Evolutionary conservation across 2,113 vertebrate genomes (phyloP), one percentile per base, ranked within the genome.

Genomic region (Semicossyphus pulcher): DNA sequence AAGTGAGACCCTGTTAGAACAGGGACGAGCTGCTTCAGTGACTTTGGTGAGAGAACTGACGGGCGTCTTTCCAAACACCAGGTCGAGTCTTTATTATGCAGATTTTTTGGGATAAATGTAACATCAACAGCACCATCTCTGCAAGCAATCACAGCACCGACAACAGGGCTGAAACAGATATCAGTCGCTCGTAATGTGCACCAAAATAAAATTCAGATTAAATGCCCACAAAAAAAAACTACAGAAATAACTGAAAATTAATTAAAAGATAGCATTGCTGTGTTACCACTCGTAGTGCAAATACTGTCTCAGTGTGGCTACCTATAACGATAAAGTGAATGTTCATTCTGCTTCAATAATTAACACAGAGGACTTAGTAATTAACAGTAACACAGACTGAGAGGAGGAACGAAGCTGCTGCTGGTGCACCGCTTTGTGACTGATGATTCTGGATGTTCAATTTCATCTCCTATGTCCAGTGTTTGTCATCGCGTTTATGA

Each of bases 231-330:
- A 77, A 31, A 54, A 25, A 61, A 29, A 52, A 15, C n/a, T n/a
- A n/a, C n/a, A 56, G 68, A 44, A 66, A 60, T 52, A 47, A 8
- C 41, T 64, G 2, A 23, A 7, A 66, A 84, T 10, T 69, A 18
- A 77, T 51, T 61, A 41, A 60, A 64, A 58, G 86, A 54, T 52
- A 76, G 64, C 49, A 75, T 82, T 75, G 56, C 53, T 79, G 72
- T 72, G 79, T 79, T 85, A 53, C 77, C 63, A 68, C 86, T 82
- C 34, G 28, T 57, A 79, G 81, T 83, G 82, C 80, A 88, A 85
- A 83, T 71, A 44, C 75, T 53, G 57, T 80, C 64, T 70, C 82
- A 76, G 64, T 48, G 70, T 72, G 44, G 59, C 67, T 58, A 67
- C 37, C 71, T 56, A 64, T 56, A 66, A 32, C 0, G 57, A 29